phyloP scores from a whole-genome alignment of 2,797 vertebrate species.

The Spinus olivaceus region DNA sequence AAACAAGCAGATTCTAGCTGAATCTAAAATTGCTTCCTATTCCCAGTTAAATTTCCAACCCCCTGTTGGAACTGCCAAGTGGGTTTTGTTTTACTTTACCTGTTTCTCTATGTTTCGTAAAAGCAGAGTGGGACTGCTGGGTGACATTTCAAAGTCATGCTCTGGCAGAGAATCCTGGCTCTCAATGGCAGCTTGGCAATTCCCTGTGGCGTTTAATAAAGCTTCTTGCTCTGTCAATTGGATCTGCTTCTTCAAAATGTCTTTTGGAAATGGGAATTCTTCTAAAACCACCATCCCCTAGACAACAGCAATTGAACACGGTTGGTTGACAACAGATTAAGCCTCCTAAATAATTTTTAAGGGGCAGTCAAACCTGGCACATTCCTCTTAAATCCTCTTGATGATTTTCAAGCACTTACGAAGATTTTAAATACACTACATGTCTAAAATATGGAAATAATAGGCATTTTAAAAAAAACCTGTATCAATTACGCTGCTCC shows the following conservation, averaged over 20 bases:
- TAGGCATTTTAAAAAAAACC: neutral
- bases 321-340: conserved; percentile 62
- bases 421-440: neutral
- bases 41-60: neutral
- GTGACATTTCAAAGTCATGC: conserved; percentile 84
- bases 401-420: neutral
- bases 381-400: neutral
- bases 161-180: conserved; percentile 76
- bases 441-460: neutral
- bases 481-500: neutral
- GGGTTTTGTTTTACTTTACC: conserved; percentile 75
- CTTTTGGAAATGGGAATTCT: conserved; percentile 81
- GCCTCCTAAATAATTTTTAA: conserved; percentile 31
- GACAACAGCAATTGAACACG: conserved; percentile 71
- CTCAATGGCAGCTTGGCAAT: conserved; percentile 65
- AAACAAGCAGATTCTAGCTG: neutral
- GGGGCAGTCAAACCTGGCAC: neutral
- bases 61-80: neutral
- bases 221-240: conserved; percentile 79
- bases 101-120: conserved; percentile 94
- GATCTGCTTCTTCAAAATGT: conserved; percentile 81
- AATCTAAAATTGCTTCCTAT: neutral
- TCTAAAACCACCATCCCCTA: conserved; percentile 87
- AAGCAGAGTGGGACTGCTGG: conserved; percentile 89
- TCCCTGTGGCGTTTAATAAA: conserved; percentile 76